phyloP scores from a whole-genome alignment of 1,140 invertebrate genomes.

The Bombus sibiricus region DNA sequence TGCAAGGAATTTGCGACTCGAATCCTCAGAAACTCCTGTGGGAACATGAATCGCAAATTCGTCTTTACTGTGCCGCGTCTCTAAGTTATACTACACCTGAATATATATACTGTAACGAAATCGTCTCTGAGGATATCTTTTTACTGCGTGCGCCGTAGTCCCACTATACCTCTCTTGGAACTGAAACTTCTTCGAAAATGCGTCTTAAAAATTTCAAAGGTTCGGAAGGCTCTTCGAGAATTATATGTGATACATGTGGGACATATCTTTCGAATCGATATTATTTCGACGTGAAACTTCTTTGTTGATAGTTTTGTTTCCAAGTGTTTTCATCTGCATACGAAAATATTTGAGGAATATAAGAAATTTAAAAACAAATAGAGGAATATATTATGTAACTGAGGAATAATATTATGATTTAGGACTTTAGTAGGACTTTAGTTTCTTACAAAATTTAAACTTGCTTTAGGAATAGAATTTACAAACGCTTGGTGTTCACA shows the following conservation, averaged over 20 bases:
- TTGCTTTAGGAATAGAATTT: background rate
- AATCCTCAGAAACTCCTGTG: constrained; percentile 41
- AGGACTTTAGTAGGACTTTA: too few relatives aligned
- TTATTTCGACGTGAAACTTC: background rate
- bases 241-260: background rate
- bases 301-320: background rate
- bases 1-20: constrained; percentile 53
- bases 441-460: background rate
- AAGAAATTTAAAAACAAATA: background rate
- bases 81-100: constrained; percentile 25
- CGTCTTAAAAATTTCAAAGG: constrained; percentile 38
- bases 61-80: constrained; percentile 36
- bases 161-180: background rate
- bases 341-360: background rate
- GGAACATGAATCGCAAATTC: constrained; percentile 67
- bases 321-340: background rate
- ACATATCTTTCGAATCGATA: background rate
- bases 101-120: constrained; percentile 44
- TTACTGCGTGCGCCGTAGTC: constrained; percentile 5
- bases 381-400: too few relatives aligned
- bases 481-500: background rate
- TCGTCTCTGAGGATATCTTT: constrained; percentile 55
- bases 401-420: too few relatives aligned
- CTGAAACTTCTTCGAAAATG: constrained; percentile 16
- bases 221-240: background rate